These are phyloP conservation scores for Stegodyphus dumicola DNA, from an alignment of 1,140 invertebrate genomes.

Conservation along the genomic window DNA sequence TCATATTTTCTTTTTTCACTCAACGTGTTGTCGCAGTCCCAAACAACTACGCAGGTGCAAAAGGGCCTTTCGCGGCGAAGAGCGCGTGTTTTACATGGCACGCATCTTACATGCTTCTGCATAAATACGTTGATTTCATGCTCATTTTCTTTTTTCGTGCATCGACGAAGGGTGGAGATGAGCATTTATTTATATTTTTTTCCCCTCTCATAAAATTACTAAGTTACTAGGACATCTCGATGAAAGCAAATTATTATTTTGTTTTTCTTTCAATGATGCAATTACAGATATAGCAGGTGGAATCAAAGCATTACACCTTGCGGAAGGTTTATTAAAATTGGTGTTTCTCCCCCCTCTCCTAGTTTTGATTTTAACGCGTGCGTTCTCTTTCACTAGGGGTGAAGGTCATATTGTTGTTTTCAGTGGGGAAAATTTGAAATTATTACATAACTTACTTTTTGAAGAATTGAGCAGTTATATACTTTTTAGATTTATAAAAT, in stretches of 20 bases:
- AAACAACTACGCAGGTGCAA: conserved; percentile 12
- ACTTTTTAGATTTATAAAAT: too few relatives aligned
- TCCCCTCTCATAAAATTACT: neutral
- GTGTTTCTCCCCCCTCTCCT: too few relatives aligned
- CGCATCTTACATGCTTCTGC: neutral
- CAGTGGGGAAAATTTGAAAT: too few relatives aligned
- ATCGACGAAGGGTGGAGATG: conserved; percentile 18
- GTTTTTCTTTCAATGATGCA: neutral
- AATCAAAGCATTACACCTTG: conserved; percentile 9
- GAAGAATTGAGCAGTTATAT: too few relatives aligned
- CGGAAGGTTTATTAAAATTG: neutral
- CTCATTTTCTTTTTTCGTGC: neutral
- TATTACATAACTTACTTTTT: too few relatives aligned
- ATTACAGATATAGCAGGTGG: conserved; percentile 24
- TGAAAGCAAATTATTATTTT: neutral
- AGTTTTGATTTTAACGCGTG: too few relatives aligned
- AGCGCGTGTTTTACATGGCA: conserved; percentile 23
- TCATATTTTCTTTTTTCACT: conserved; percentile 2
- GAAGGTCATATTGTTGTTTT: too few relatives aligned
- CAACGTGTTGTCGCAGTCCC: conserved; percentile 15
- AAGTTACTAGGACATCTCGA: neutral
- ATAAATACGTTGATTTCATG: neutral
- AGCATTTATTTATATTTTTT: conserved; percentile 1
- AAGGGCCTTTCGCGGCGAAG: conserved; percentile 1
- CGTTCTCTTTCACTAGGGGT: too few relatives aligned